Conservation (phyloP, 2,113 vertebrate genomes). For the Myiozetetes cayanensis region DNA sequence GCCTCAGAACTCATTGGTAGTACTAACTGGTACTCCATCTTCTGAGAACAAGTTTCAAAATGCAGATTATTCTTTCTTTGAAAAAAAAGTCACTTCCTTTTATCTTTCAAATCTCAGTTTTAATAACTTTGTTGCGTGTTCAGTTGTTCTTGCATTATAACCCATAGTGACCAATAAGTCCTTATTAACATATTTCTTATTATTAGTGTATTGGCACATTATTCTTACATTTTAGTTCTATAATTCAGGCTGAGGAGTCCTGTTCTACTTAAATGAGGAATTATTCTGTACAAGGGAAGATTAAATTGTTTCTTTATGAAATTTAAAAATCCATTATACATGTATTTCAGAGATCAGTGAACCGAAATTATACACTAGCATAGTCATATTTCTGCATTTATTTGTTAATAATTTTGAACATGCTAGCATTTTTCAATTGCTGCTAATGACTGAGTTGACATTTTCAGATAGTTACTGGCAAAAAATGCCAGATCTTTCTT, state of each 20-base stretch:
- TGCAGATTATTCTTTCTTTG: neutral
- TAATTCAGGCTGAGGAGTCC: neutral
- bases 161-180: neutral
- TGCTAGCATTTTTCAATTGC: neutral
- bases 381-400: neutral
- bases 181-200: neutral
- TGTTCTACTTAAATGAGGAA: neutral
- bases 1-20: neutral
- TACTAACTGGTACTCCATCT: neutral
- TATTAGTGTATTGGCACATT: neutral
- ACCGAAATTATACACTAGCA: neutral
- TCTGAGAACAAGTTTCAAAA: neutral
- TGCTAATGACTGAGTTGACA: neutral
- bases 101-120: neutral
- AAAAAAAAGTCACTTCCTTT: neutral
- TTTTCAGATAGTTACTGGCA: neutral
- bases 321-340: neutral
- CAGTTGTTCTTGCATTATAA: neutral
- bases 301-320: neutral
- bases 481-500: neutral
- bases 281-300: neutral
- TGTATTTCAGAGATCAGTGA: neutral
- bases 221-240: neutral
- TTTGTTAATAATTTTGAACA: neutral
- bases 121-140: neutral